Evolutionary conservation across 2,797 vertebrate genomes (phyloP), one percentile per base, ranked within the genome.

Genomic region (Dipus sagitta): DNA sequence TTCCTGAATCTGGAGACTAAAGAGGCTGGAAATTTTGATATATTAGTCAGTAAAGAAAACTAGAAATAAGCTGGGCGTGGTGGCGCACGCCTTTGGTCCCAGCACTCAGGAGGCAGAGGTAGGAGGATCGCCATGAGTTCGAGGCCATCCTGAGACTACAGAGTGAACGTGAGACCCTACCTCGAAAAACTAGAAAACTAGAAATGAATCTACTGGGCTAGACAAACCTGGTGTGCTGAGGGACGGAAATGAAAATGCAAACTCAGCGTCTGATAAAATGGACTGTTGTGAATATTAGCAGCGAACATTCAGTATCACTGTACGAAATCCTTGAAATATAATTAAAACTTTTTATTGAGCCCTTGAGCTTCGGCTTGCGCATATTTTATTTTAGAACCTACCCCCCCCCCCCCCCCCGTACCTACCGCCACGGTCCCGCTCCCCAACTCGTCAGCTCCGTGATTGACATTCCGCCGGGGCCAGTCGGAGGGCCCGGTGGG

Each of bases 321-420:
- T 96, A 95, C 74, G 26, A 95, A 90, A 92, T 96, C 96, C 93
- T 34, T 88, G 72, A 94, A 76, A 84, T 94, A 87, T 96, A 92
- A 98, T 97, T 98, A 97, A 97, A 98, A 75, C 77, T 97, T 97
- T 97, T 96, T 96, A 96, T 82, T 64, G 94, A 94, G 71, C 64
- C 87, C 85, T 71, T 21, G 64, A 80, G 58, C 92, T 32, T 71
- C 1, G 30, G 67, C 15, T 67, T 32, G 9, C 17, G 10, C 30
- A 5, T 18, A 0, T 60, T 67, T 38, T 20, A 7, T 47, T 47
- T 47, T 47, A 47, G 47, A 47, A 9, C 47, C n/a, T n/a, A n/a
- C n/a, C n/a, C n/a, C n/a, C n/a, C n/a, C n/a, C n/a, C n/a, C n/a
- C n/a, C n/a, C n/a, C n/a, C 11, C 47, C 47, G 8, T 47, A 47